Evolutionary conservation across 2,797 vertebrate genomes (phyloP), one percentile per base, ranked within the genome.

Genomic region (Natrix natrix): DNA sequence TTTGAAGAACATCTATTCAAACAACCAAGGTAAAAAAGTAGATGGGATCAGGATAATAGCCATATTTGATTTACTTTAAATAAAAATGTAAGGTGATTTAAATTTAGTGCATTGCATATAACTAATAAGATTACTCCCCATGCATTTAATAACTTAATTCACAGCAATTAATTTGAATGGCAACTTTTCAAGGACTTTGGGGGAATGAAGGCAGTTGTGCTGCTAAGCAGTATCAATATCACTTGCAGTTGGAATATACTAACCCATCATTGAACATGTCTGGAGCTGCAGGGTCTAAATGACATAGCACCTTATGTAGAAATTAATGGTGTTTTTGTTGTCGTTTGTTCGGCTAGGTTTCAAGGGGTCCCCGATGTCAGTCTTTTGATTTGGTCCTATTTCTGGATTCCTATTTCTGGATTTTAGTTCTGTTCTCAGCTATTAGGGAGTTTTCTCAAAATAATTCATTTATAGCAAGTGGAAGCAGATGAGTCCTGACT

Each of bases 401-500:
- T 60, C 5, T 83, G 20, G 3, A 10, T 54, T 89, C 7, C 22
- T 32, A 48, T 2, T 14, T 88, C 32, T 13, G 17, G 11, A 66
- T 59, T 26, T 28, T 13, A 14, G 37, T 55, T 55, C 54, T 63
- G 24, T 59, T 56, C 13, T 20, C 48, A 48, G 8, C 17, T 37
- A 37, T 93, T 94, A 90, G 57, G 92, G 52, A 37, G 74, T 59
- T 8, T 91, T 37, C 20, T 60, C 0, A 0, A 86, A 37, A 91
- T 8, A 93, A 93, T 83, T 0, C 91, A 93, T 94, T 89, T 90
- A 92, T 66, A n/a, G 57, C 32, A 92, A 86, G 0, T 60, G 48
- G 43, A 59, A 86, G 60, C 37, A 74, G 12, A 87, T 43, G 13
- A 94, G 92, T 93, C 91, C 92, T 94, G 55, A 93, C 59, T 74